Evolutionary conservation across 2,113 vertebrate species (phyloP).

Genomic region (Dasypus novemcinctus): DNA sequence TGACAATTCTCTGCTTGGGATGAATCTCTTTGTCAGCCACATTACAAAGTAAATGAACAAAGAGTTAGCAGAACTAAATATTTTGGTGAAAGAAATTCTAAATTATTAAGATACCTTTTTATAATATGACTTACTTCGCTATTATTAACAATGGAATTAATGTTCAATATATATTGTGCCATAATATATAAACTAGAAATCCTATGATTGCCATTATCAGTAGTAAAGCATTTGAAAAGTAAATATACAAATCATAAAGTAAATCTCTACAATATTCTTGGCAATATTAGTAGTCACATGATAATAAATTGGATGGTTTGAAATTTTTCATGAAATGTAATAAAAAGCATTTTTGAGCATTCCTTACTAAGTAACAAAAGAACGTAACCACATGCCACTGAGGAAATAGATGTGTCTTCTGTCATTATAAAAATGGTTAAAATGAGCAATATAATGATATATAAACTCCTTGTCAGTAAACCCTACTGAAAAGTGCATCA

Average conservation of each 20-base stretch:
- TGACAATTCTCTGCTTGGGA: neutral
- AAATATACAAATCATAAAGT: neutral
- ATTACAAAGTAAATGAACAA: neutral
- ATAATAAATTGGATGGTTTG: neutral
- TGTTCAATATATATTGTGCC: neutral
- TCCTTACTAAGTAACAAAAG: neutral
- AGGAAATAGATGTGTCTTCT: neutral
- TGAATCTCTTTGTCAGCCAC: neutral
- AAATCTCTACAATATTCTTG: neutral
- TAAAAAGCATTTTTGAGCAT: neutral
- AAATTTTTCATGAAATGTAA: neutral
- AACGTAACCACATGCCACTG: neutral
- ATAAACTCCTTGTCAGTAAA: neutral
- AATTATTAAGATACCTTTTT: neutral
- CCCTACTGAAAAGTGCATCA: neutral
- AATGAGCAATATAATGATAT: neutral
- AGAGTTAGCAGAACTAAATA: neutral
- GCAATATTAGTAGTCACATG: neutral
- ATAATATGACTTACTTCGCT: neutral
- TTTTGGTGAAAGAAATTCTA: neutral
- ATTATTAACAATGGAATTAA: neutral
- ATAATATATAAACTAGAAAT: neutral
- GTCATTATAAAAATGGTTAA: neutral
- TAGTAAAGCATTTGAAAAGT: neutral
- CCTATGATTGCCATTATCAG: neutral